Base-by-base conservation (phyloP, 2,797 vertebrate species). In the Heterohyrax brucei region DNA sequence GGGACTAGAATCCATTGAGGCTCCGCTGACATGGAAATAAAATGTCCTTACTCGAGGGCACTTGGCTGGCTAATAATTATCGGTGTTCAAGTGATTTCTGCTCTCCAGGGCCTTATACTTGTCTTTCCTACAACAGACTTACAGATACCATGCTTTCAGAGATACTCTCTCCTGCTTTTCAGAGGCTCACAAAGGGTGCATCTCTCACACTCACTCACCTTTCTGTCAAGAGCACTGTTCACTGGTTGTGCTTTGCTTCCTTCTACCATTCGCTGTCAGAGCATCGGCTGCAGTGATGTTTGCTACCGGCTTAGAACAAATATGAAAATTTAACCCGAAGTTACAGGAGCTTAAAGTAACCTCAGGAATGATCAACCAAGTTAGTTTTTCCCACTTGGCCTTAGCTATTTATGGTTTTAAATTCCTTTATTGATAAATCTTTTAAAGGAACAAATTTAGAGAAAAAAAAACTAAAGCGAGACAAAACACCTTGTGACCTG, bases 291-390 rank as follows among this genome's bases (percentile, higher is more conserved):
- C 10, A 73, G 64, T 30, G 30, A 39, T 21, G 33, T 95, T 72
- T 61, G 53, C 22, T 88, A 70, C 61, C 87, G 56, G 85, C 13
- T 82, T 83, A 61, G 70, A 86, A 86, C 59, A 84, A 84, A 75
- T 59, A 48, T 89, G 59, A 97, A 93, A 95, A 75, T 80, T 72
- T 81, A 80, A 89, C 81, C 89, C 44, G 10, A 78, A 94, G 62
- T 86, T 75, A 95, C 10, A 48, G 22, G 72, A 33, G 64, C 64
- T 93, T 91, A 59, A 87, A 53, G 73, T 77, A 61, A 85, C 81
- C 62, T 86, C 46, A 91, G 75, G 88, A 76, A 88, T 75, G 16
- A 80, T 89, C 12, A 92, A 85, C 19, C 61, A 80, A 85, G 61
- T 91, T 77, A 48, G 28, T 87, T 94, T 87, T 89, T 89, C 61